Conservation (phyloP, 1,140 invertebrate genomes). For the Tetraneura akinire region DNA sequence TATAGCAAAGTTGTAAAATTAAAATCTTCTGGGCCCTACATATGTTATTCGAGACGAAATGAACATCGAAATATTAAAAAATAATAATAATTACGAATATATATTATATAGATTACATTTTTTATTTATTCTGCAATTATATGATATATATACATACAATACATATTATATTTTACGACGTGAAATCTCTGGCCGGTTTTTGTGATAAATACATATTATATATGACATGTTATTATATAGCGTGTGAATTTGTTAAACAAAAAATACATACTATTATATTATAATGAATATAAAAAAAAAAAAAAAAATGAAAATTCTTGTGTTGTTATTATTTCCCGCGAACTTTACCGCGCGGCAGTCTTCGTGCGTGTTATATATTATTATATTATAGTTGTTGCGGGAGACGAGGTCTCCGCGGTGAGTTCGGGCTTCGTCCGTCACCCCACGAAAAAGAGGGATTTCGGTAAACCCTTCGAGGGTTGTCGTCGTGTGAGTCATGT, state of each 20-base stretch:
- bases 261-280: constrained; percentile 15
- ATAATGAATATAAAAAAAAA: background rate
- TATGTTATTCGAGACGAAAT: no score
- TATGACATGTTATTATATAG: constrained; percentile 45
- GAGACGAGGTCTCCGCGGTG: constrained; percentile 13
- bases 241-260: constrained; percentile 44
- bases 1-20: no score
- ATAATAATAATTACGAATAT: no score
- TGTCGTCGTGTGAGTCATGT: constrained; percentile 47
- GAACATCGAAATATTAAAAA: no score
- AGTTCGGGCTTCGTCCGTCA: constrained; percentile 2
- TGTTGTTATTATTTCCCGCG: background rate
- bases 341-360: no score
- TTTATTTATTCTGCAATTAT: no score
- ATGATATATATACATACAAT: no score
- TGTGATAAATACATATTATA: constrained; percentile 39
- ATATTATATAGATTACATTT: background rate
- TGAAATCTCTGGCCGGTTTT: constrained; percentile 10
- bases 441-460: constrained; percentile 46
- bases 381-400: background rate
- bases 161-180: background rate
- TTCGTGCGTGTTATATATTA: no score
- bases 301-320: background rate
- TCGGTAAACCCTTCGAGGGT: constrained; percentile 40
- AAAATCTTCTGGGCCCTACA: no score